These are phyloP conservation scores for Sternotherus odoratus DNA, from an alignment of 2,797 vertebrate species.

Conservation along the genomic window DNA sequence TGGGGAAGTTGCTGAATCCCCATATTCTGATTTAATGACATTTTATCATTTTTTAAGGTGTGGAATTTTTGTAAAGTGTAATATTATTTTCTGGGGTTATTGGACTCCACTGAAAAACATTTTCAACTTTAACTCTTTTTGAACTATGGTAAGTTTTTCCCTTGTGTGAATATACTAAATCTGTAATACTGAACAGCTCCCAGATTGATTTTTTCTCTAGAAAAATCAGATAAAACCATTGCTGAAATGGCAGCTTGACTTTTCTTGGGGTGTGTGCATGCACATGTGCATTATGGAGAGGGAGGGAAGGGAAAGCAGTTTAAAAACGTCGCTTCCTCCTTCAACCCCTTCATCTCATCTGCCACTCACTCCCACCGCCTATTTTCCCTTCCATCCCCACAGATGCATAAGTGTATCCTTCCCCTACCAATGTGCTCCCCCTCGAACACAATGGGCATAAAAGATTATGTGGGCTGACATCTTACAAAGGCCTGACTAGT, in stretches of 20 bases:
- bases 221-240: neutral
- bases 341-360: neutral
- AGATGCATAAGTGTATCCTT: neutral
- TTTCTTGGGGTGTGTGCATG: neutral
- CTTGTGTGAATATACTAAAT: neutral
- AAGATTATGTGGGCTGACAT: neutral
- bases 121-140: neutral
- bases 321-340: neutral
- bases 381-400: neutral
- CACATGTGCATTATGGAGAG: neutral
- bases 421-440: neutral
- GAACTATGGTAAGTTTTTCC: neutral
- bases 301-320: neutral
- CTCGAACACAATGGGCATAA: neutral
- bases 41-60: neutral
- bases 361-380: neutral
- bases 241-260: neutral
- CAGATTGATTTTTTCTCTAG: neutral
- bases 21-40: neutral
- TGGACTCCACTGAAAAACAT: neutral
- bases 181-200: neutral
- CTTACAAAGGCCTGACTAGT: neutral
- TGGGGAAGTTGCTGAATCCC: rapidly evolving
- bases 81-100: neutral
- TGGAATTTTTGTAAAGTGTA: neutral